These are phyloP conservation scores for Tiliacea citrago DNA, from an alignment of 2,888 invertebrate species.

Conservation along the genomic window DNA sequence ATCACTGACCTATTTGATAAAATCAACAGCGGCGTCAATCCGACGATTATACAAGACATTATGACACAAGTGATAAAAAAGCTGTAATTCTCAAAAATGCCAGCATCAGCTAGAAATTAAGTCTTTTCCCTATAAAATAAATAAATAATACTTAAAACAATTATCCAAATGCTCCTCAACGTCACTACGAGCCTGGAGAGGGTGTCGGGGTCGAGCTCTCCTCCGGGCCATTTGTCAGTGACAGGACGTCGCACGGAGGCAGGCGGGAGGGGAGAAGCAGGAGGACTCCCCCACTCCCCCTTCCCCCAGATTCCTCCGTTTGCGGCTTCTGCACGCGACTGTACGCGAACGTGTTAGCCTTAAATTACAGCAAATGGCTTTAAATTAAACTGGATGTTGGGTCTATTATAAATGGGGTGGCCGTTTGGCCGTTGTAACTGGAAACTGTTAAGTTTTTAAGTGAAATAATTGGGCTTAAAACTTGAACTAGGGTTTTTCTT, in stretches of 20 bases:
- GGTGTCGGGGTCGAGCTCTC: constrained; percentile 88
- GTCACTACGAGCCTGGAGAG: constrained; percentile 77
- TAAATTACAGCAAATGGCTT: constrained; percentile 74
- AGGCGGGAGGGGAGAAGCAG: constrained; percentile 53
- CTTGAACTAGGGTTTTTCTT: background rate
- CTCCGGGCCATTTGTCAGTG: constrained; percentile 90
- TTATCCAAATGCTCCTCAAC: constrained; percentile 57
- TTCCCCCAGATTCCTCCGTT: constrained; percentile 78
- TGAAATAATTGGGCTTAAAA: constrained; percentile 34
- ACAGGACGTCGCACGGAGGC: constrained; percentile 85
- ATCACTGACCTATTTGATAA: background rate
- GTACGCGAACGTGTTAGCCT: constrained; percentile 79
- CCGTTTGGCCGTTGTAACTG: constrained; percentile 28
- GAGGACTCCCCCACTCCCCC: constrained; percentile 45
- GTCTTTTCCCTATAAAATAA: no score
- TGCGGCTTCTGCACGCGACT: constrained; percentile 82
- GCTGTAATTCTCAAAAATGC: no score
- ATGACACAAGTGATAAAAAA: background rate
- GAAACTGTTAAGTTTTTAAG: constrained; percentile 33
- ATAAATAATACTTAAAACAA: constrained; percentile 22
- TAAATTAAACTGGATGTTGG: constrained; percentile 65
- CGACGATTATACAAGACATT: background rate
- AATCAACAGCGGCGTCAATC: background rate
- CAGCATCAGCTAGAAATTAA: no score
- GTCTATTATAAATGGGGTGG: constrained; percentile 65